Evolutionary conservation across 2,888 invertebrate species (phyloP).

Genomic region (Blastobasis adustella): DNA sequence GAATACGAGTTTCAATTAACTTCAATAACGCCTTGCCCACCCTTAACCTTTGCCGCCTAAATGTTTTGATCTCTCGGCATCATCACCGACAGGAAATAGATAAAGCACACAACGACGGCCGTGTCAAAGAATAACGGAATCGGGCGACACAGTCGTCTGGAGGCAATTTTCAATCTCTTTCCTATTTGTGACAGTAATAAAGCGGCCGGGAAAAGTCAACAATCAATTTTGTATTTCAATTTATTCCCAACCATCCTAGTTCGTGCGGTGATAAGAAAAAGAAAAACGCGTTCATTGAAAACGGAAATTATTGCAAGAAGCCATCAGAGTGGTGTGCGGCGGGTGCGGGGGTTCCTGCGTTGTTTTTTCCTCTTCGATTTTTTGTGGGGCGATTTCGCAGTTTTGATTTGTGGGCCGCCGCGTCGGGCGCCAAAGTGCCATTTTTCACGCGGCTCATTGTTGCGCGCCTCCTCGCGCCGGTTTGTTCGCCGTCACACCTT

Average conservation of each 20-base stretch:
- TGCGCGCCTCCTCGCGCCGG: slow-evolving; percentile 39
- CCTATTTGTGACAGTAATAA: slow-evolving; percentile 75
- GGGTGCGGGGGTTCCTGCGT: slow-evolving; percentile 44
- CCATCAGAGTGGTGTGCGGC: slow-evolving; percentile 64
- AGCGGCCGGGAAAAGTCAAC: slow-evolving; percentile 72
- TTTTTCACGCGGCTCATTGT: slow-evolving; percentile 63
- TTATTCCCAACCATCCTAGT: slow-evolving; percentile 73
- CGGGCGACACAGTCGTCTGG: slow-evolving; percentile 43
- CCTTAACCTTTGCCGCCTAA: neutral
- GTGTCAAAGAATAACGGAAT: slow-evolving; percentile 43
- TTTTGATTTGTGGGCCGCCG: slow-evolving; percentile 60
- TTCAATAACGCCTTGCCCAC: neutral
- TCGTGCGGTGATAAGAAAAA: slow-evolving; percentile 73
- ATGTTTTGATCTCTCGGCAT: slow-evolving; percentile 1
- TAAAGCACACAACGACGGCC: slow-evolving; percentile 27
- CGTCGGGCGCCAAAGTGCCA: slow-evolving; percentile 34
- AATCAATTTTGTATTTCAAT: slow-evolving; percentile 76
- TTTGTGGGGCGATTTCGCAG: slow-evolving; percentile 43
- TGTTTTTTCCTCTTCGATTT: slow-evolving; percentile 38
- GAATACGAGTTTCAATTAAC: slow-evolving; percentile 2
- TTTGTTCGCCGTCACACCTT: slow-evolving; percentile 39
- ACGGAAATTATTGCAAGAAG: slow-evolving; percentile 76
- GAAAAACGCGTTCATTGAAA: slow-evolving; percentile 71
- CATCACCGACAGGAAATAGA: slow-evolving; percentile 19
- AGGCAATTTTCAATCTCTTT: slow-evolving; percentile 71